phyloP scores from a whole-genome alignment of 2,113 vertebrate genomes.

The Rattus rattus region DNA sequence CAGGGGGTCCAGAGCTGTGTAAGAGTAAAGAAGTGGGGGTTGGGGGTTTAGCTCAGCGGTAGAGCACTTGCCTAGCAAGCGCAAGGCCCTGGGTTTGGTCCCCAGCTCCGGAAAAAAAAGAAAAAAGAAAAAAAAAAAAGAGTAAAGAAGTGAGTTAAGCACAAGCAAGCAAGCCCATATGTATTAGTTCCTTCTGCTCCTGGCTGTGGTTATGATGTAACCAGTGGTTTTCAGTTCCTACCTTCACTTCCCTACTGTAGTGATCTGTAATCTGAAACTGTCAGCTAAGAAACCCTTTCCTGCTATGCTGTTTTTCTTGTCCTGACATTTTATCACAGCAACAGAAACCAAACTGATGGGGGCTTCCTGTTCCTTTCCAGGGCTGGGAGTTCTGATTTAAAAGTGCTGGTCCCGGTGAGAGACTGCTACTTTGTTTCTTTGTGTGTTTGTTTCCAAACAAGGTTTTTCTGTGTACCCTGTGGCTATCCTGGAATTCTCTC shows the following conservation, averaged over 20 bases:
- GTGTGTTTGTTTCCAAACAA: background rate
- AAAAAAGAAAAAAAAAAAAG: too few species aligned
- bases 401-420: background rate
- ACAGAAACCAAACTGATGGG: background rate
- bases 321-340: background rate
- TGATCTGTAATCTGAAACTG: background rate
- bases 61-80: too few species aligned
- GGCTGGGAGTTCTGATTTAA: background rate
- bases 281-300: background rate
- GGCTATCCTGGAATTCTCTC: background rate
- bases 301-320: background rate
- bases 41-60: too few species aligned
- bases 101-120: too few species aligned
- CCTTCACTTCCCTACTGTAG: too few species aligned
- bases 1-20: too few species aligned
- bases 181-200: too few species aligned
- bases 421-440: background rate
- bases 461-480: background rate
- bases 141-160: too few species aligned
- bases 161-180: background rate
- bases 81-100: too few species aligned
- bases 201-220: background rate
- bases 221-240: too few species aligned
- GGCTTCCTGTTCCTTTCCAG: background rate
- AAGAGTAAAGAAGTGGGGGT: too few species aligned